Conservation (phyloP, 2,797 vertebrate genomes). For the Rhodeus uyekii region DNA sequence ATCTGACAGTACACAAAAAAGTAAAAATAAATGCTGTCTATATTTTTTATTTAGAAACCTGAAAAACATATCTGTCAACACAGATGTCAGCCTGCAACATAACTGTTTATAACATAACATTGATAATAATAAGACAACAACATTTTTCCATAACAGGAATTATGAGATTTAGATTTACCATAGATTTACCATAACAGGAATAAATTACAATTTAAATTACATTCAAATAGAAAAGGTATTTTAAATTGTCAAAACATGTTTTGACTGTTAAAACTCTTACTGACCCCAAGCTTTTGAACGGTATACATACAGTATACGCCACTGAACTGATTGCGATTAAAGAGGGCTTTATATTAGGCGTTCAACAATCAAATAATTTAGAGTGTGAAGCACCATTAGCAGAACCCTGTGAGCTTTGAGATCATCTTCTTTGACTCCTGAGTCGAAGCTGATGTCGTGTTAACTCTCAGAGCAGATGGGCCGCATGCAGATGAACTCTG, state of each 20-base stretch:
- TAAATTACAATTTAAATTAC: neutral
- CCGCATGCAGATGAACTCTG: slow-evolving; percentile 57
- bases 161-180: no score
- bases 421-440: slow-evolving; percentile 24
- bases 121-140: neutral
- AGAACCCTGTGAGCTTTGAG: neutral
- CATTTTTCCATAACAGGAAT: no score
- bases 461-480: slow-evolving; percentile 61
- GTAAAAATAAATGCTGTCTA: no score
- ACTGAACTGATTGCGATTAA: slow-evolving; percentile 2
- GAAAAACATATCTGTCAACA: no score
- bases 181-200: no score
- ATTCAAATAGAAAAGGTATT: neutral
- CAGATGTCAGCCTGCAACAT: neutral
- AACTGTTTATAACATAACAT: neutral
- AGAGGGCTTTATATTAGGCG: neutral
- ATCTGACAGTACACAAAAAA: no score
- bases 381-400: slow-evolving; percentile 1
- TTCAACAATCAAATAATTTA: slow-evolving; percentile 14
- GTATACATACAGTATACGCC: neutral
- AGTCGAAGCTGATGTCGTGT: slow-evolving; percentile 32
- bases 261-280: neutral
- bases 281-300: neutral
- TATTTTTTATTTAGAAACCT: no score
- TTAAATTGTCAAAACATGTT: neutral